Base-by-base conservation (phyloP, 2,113 vertebrate species). In the Circaetus cinerascens region DNA sequence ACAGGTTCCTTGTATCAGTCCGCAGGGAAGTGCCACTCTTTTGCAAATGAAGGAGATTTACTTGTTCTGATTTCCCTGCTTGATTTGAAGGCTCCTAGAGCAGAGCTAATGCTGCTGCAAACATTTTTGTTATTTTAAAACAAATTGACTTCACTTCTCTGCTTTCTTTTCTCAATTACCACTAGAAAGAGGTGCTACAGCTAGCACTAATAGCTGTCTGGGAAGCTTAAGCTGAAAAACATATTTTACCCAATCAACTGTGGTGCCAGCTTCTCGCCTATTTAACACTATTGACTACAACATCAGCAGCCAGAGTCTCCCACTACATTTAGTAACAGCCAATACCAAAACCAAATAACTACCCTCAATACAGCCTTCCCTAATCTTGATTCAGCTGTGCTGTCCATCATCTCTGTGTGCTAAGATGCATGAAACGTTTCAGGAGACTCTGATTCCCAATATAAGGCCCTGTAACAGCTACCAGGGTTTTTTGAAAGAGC, bases 61-160 rank as follows among this genome's bases (percentile, higher is more conserved):
- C 94, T 62, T 16, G 83, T 57, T 73, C 89, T 79, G 88, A 94
- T 95, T 96, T 97, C 91, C 94, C 89, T 93, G 94, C 89, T 41
- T 50, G 86, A 73, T 78, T 51, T 55, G 80, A 84, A 87, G 80
- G 80, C 86, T 89, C 86, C 43, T 30, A 14, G 48, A 51, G 81
- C 68, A 45, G 13, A 41, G 48, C 74, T 84, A 53, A 23, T 3
- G 43, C 81, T 15, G 66, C 78, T 50, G 15, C 19, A 45, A 77
- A 74, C 12, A 2, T 66, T 79, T 93, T 74, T 16, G 59, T 59
- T 51, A 48, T 90, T 95, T 96, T 60, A 81, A 94, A 95, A 74
- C 94, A 93, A 93, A 95, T 85, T 55, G 59, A 46, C 86, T 88
- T 74, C 76, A 3, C 80, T 85, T 76, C 71, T 94, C 69, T 36